Base-by-base conservation (phyloP, 2,113 vertebrate species). In the Mastomys natalensis region DNA sequence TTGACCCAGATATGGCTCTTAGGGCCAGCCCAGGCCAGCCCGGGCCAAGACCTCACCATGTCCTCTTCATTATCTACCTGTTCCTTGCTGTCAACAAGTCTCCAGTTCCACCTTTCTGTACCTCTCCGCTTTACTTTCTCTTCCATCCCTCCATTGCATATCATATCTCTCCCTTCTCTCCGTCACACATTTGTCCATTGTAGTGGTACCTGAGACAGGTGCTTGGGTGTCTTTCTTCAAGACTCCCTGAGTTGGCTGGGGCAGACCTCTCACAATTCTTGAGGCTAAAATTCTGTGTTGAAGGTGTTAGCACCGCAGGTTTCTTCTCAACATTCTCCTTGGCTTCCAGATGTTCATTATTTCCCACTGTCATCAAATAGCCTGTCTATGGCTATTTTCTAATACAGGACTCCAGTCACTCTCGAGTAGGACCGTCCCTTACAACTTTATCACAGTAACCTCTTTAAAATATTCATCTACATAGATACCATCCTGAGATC, bases 1-100 rank as follows among this genome's bases (percentile, higher is more conserved):
- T 24, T 3, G n/a, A 43, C 1, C n/a, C 9, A 74, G 8, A 43
- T 3, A 24, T 74, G 21, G 21, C 72, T 40, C 19, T 22, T 43
- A 9, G n/a, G 22, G 21, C 19, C n/a, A 43, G 7, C 21, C 21
- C 0, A 0, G 21, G 72, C 4, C n/a, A 24, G 7, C 21, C 21
- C 0, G 1, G 21, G 72, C 4, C n/a, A 24, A 43, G n/a, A 74
- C 8, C n/a, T 43, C n/a, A 40, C 9, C 72, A 43, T 22, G 21
- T 21, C 72, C 72, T 74, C 72, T 40, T 21, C 7, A 40, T 68
- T 34, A 37, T 37, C 66, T 74, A 24, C 10, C n/a, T 74, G 72
- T 43, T 68, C 66, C 70, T 72, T 17, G 2, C 17, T 10, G 8
- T 40, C 37, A 72, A 21, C n/a, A 40, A 22, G 19, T 40, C 8